These are phyloP conservation scores for Chiridota heheva DNA, from an alignment of 35 echinoderm and acorn worm genomes.

Conservation along the genomic window DNA sequence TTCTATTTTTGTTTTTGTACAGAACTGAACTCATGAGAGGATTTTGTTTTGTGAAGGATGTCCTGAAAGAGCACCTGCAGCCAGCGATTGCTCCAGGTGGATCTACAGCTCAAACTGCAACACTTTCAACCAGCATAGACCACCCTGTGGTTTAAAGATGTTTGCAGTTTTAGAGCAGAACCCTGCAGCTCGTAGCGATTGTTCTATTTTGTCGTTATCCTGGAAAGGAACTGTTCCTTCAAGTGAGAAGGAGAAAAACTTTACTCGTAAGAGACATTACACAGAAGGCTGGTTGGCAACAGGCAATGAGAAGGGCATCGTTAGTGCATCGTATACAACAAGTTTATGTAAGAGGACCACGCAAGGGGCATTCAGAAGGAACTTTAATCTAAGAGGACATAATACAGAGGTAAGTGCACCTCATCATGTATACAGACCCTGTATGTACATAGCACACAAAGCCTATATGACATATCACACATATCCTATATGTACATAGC, in stretches of 20 bases:
- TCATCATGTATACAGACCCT: background rate
- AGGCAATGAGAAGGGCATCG: conserved; percentile 91
- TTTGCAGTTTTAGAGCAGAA: conserved; percentile 96
- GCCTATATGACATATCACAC: too few species aligned
- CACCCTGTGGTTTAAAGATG: too few species aligned
- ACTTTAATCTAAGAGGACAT: conserved; percentile 95
- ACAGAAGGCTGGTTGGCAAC: conserved; percentile 97
- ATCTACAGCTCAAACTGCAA: too few species aligned
- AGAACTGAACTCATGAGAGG: too few species aligned
- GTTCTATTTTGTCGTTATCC: conserved; percentile 87
- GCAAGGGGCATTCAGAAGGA: conserved; percentile 68
- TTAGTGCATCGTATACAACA: conserved; percentile 83
- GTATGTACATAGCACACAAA: too few species aligned
- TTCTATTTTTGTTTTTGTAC: too few species aligned
- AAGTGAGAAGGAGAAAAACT: conserved; percentile 97
- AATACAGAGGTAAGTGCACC: conserved; percentile 85
- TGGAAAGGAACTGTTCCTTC: conserved; percentile 97
- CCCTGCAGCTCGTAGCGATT: conserved; percentile 93
- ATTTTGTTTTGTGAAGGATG: too few species aligned
- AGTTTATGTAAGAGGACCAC: conserved; percentile 73
- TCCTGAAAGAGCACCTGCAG: too few species aligned
- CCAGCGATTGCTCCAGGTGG: too few species aligned
- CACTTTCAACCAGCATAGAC: too few species aligned
- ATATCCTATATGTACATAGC: too few species aligned
- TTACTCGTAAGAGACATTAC: conserved; percentile 79